phyloP scores from a whole-genome alignment of 2,888 invertebrate genomes.

The Matsumyia berberina region DNA sequence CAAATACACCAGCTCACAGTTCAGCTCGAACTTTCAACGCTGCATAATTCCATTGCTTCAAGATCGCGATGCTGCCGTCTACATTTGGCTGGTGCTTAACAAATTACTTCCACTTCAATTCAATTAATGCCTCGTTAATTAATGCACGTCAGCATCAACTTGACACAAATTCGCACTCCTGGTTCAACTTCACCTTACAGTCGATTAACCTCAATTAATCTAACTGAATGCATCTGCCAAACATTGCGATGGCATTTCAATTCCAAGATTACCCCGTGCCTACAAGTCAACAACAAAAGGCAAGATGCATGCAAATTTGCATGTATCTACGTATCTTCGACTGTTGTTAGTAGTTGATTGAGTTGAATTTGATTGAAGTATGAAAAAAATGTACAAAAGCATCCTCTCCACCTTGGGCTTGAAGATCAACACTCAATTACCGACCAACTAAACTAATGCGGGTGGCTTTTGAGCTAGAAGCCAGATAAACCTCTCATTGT shows the following conservation, averaged over 20 bases:
- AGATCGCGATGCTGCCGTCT: background rate
- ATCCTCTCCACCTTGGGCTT: slow-evolving; percentile 50
- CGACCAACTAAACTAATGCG: slow-evolving; percentile 35
- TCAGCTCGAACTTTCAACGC: too few species aligned
- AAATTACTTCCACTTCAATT: slow-evolving; percentile 27
- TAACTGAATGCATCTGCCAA: slow-evolving; percentile 54
- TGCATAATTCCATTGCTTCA: too few species aligned
- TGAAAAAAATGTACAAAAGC: slow-evolving; percentile 16
- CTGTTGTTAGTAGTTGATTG: background rate
- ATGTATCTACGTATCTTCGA: background rate
- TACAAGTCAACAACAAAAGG: slow-evolving; percentile 7
- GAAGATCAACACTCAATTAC: slow-evolving; percentile 63
- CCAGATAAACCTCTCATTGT: slow-evolving; percentile 10
- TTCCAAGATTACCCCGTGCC: slow-evolving; percentile 11
- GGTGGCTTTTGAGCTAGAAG: background rate
- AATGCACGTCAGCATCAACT: slow-evolving; percentile 49
- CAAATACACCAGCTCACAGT: too few species aligned
- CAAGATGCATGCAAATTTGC: slow-evolving; percentile 4
- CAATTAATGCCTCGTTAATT: slow-evolving; percentile 39
- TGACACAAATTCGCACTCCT: slow-evolving; percentile 53
- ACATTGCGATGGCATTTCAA: slow-evolving; percentile 56
- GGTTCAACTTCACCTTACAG: slow-evolving; percentile 64
- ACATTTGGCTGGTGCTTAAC: background rate
- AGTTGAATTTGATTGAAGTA: slow-evolving; percentile 21
- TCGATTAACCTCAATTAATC: slow-evolving; percentile 67